Base-by-base conservation (phyloP, 2,888 invertebrate species). In the Oscheius sp. region DNA sequence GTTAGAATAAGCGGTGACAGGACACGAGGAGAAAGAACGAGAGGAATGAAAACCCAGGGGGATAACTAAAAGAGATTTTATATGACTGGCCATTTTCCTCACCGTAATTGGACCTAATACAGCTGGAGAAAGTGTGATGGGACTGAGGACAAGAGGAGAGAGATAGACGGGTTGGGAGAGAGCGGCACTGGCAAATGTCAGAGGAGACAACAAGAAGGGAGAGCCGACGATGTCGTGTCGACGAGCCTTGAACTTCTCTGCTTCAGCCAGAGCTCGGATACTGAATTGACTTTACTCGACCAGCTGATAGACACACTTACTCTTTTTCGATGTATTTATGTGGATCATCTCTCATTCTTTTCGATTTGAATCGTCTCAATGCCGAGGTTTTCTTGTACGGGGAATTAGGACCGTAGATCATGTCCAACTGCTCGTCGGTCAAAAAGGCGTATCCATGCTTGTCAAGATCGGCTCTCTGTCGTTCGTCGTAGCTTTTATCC, bases 11-110 rank as follows among this genome's bases (percentile, higher is more conserved):
- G 77, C 16, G 85, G 85, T 46, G 83, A 82, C 43, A 85, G 74
- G 56, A 84, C 80, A 79, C 86, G 83, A 82, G 86, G 86, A 70
- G 81, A 81, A 29, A 86, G 79, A 18, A 86, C 76, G 16, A 86
- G 72, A 35, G 86, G 86, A 21, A 84, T 76, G 74, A 86, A 86
- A 21, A 83, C 83, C 82, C 85, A 84, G 25, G 87, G 87, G 52
- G 84, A 84, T 9, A 87, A 76, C 35, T 35, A 9, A 35, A 35
- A 35, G 9, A 35, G 9, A 35, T 35, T 35, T 9, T 35, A 35
- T n/a, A n/a, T n/a, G 35, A 3, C 35, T 35, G 5, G 35, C 9
- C 35, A 35, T 35, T 35, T 9, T 35, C 9, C 35, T 35, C 9
- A 35, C 35, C 69, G 84, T 84, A 59, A 87, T 80, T 6, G 87